A percentile compares a stretch with the other conserved stretches of the same genome.
phyloP scores from a whole-genome alignment of 2,113 vertebrate species.

The Nothobranchius kuhntae region DNA sequence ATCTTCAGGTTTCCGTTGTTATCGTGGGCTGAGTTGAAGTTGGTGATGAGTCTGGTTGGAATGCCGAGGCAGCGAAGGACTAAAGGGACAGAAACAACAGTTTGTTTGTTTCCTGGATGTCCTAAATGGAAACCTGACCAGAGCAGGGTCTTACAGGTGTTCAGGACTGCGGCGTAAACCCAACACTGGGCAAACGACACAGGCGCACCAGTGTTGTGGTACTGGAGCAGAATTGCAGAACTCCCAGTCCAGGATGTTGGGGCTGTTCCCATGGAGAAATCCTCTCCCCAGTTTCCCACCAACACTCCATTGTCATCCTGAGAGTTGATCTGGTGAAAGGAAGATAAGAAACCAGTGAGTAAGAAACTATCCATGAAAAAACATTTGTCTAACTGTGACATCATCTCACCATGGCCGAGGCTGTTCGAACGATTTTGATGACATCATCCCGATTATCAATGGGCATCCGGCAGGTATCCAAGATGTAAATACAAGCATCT shows the following conservation, averaged over 20 bases:
- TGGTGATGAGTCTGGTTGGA: conserved; percentile 86
- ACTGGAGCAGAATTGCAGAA: conserved; percentile 85
- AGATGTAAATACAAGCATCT: conserved; percentile 87
- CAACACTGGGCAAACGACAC: conserved; percentile 91
- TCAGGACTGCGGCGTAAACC: conserved; percentile 94
- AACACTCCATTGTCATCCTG: conserved; percentile 88
- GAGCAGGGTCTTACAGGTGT: conserved; percentile 82
- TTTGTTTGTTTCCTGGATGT: too few species aligned
- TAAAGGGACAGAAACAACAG: conserved; percentile 32
- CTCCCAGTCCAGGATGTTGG: conserved; percentile 93
- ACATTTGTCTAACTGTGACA: too few species aligned
- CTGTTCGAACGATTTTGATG: conserved; percentile 84
- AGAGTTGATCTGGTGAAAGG: conserved; percentile 83
- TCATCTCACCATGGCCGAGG: conserved; percentile 85
- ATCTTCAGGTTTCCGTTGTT: conserved; percentile 86
- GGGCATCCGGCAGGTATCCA: conserved; percentile 85
- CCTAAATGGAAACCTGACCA: too few species aligned
- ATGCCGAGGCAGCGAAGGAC: conserved; percentile 92
- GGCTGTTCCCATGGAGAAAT: conserved; percentile 77
- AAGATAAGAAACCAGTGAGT: neutral
- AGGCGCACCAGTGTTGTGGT: conserved; percentile 72
- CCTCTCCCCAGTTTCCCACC: conserved; percentile 87
- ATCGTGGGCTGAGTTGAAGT: conserved; percentile 91
- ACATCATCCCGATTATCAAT: conserved; percentile 82
- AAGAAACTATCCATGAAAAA: too few species aligned